Base-by-base conservation (phyloP, 2,113 vertebrate species). In the Glaucomys volans region DNA sequence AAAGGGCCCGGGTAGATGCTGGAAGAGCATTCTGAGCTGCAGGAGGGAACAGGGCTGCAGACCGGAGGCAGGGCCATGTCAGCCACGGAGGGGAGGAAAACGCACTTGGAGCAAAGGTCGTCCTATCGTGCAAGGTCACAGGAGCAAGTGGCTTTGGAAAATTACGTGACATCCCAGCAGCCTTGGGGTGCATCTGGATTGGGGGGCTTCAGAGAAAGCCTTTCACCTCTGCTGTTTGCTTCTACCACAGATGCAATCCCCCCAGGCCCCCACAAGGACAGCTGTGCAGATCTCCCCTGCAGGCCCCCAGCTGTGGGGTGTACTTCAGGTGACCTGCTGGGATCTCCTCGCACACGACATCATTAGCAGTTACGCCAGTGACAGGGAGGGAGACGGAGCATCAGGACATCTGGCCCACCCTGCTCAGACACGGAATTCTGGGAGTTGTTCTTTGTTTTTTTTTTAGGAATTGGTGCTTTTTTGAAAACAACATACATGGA, bases 11-110 rank as follows among this genome's bases (percentile, higher is more conserved):
- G 40, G 42, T 37, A 71, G 80, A 18, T 3, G 35, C 47, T 77
- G 69, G 50, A 79, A 52, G 28, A 79, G 81, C 54, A 71, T 71
- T 91, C 77, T 28, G 28, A 90, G 32, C 47, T 84, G 37, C 24
- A 26, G 26, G 42, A 47, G 54, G 71, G 91, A 69, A 47, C 2
- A 85, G 62, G 32, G 42, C 76, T 59, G 18, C 47, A 52, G 40
- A 30, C 79, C 5, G 40, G 72, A 44, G 40, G 37, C 40, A 47
- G 50, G 14, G 35, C 35, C 11, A 22, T 47, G 8, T 4, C n/a
- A 62, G 9, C 12, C 40, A 71, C 20, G 8, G n/a, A 50, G 40
- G 3, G n/a, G 47, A 20, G 59, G 16, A 77, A 82, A 67, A n/a
- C 20, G 5, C 28, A 28, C 59, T 30, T 30, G 5, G 20, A 74